Conservation (phyloP, 2,888 invertebrate genomes). For the Magallana nippona region DNA sequence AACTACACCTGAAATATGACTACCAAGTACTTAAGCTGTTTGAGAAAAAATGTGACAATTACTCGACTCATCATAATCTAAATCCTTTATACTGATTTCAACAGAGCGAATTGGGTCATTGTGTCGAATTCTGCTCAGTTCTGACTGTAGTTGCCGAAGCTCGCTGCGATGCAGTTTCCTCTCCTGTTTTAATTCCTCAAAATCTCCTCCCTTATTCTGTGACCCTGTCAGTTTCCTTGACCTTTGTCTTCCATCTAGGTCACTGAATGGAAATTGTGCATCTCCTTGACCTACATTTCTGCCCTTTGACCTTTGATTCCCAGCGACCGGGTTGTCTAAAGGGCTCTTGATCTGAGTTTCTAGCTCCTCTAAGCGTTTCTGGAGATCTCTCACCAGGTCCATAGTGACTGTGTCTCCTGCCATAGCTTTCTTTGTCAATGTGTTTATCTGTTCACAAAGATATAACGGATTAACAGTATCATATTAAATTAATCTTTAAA, state of each 20-base stretch:
- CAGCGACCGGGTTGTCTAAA: not conserved
- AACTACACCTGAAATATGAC: no score
- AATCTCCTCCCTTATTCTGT: conserved; percentile 68
- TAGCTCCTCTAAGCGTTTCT: conserved; percentile 65
- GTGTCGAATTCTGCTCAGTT: conserved; percentile 66
- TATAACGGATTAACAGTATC: not conserved
- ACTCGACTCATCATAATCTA: conserved; percentile 68
- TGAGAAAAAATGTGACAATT: not conserved
- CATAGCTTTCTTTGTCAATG: conserved; percentile 56
- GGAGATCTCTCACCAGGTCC: conserved; percentile 66
- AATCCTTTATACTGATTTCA: conserved; percentile 68
- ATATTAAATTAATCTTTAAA: not conserved
- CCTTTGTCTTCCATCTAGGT: not conserved
- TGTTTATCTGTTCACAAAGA: conserved; percentile 55
- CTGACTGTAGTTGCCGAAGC: conserved; percentile 71
- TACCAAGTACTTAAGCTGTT: no score
- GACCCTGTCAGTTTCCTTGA: conserved; percentile 45
- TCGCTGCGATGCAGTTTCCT: conserved; percentile 69
- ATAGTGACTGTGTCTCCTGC: conserved; percentile 65
- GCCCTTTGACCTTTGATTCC: not conserved
- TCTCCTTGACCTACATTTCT: conserved; percentile 1
- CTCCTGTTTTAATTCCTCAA: conserved; percentile 70
- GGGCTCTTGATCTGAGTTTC: conserved; percentile 56
- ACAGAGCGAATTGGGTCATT: conserved; percentile 69
- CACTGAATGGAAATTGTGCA: not conserved